These are phyloP conservation scores for Cryptus viduatorius DNA, from an alignment of 2,888 invertebrate genomes.

Conservation along the genomic window DNA sequence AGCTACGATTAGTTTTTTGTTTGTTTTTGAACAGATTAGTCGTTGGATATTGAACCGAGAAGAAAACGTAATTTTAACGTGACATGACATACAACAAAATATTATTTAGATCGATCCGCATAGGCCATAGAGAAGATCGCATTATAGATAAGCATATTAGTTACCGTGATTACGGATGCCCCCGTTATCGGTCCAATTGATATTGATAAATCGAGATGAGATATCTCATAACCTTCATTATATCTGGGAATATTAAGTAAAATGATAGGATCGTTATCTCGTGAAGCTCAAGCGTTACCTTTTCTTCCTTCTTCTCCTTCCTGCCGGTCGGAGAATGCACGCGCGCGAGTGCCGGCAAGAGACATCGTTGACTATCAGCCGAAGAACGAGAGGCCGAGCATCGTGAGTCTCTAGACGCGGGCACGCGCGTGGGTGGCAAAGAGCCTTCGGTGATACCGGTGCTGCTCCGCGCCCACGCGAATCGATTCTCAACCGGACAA, in stretches of 20 bases:
- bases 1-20: not conserved
- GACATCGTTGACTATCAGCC: conserved; percentile 51
- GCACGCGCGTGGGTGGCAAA: conserved; percentile 76
- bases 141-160: conserved; percentile 27
- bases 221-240: conserved; percentile 45
- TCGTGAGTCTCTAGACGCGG: conserved; percentile 48
- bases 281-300: conserved; percentile 53
- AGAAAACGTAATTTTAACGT: not conserved
- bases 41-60: conserved; percentile 22
- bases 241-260: conserved; percentile 63
- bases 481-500: conserved; percentile 76
- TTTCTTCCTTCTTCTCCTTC: conserved; percentile 23
- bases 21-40: conserved; percentile 23
- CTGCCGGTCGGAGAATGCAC: conserved; percentile 29
- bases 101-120: conserved; percentile 33
- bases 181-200: conserved; percentile 29
- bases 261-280: conserved; percentile 64
- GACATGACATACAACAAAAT: conserved; percentile 24
- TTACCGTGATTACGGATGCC: conserved; percentile 44
- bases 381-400: conserved; percentile 22
- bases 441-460: conserved; percentile 69
- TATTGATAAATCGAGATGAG: conserved; percentile 57
- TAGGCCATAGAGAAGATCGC: conserved; percentile 33
- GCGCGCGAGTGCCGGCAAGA: conserved; percentile 31
- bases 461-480: conserved; percentile 76